phyloP scores from a whole-genome alignment of 2,113 vertebrate species.

The Pao palembangensis region DNA sequence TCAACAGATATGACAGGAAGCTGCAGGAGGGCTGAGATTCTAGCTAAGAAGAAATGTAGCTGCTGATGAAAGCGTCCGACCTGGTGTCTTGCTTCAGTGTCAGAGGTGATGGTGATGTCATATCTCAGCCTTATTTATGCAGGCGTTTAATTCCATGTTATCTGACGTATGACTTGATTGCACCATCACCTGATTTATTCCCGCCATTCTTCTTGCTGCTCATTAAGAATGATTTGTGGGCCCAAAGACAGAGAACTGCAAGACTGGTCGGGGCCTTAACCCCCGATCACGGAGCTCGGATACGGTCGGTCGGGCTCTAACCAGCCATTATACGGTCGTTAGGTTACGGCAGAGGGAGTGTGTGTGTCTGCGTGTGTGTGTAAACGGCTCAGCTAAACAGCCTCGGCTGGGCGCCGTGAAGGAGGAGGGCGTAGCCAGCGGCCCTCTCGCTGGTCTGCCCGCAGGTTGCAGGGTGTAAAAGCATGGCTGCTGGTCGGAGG shows the following conservation, averaged over 20 bases:
- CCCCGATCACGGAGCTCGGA: slow-evolving; percentile 28
- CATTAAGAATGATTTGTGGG: background rate
- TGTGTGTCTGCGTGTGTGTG: slow-evolving; percentile 38
- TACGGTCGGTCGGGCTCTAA: slow-evolving; percentile 66
- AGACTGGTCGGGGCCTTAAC: slow-evolving; percentile 18
- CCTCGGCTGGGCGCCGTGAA: slow-evolving; percentile 40
- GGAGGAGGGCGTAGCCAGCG: background rate
- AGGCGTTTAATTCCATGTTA: no score
- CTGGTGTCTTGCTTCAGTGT: no score
- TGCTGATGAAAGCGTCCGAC: no score
- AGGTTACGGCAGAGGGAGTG: slow-evolving; percentile 54
- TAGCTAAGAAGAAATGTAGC: no score
- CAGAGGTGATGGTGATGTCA: no score
- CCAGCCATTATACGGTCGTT: slow-evolving; percentile 55
- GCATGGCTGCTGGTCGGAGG: slow-evolving; percentile 28
- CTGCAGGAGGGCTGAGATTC: no score
- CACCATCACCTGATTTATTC: background rate
- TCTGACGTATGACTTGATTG: background rate
- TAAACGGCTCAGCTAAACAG: slow-evolving; percentile 54
- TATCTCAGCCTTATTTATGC: no score
- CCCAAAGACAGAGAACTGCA: slow-evolving; percentile 12
- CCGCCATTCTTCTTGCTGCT: no score
- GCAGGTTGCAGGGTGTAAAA: slow-evolving; percentile 25
- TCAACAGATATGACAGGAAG: background rate
- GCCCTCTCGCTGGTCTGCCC: slow-evolving; percentile 16